A percentile compares a stretch with the other conserved stretches of the same genome.
Conservation (phyloP, 1,140 invertebrate species). For the Forficula auricularia region DNA sequence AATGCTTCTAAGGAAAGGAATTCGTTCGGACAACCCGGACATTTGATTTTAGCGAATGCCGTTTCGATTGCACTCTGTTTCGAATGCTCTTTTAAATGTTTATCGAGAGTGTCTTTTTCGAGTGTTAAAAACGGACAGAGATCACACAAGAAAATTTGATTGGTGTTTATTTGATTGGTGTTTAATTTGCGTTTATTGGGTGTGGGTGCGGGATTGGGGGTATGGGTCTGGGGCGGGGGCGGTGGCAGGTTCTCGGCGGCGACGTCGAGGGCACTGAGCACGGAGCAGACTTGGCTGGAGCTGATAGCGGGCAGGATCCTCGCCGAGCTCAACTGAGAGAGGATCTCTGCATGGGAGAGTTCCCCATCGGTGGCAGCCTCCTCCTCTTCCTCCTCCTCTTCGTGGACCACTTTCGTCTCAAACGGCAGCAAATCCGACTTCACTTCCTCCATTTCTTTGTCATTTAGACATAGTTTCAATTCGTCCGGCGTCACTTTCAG, state of each 20-base stretch:
- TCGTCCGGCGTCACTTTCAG: too few species aligned
- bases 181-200: not conserved
- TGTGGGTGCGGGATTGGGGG: not conserved
- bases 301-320: constrained; percentile 6
- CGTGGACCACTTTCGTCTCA: too few species aligned
- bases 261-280: constrained; percentile 7
- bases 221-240: not conserved
- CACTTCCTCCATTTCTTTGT: too few species aligned
- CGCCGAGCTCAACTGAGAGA: too few species aligned
- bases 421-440: too few species aligned
- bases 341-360: too few species aligned
- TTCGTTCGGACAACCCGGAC: constrained; percentile 28
- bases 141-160: constrained; percentile 22
- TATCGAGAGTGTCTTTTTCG: constrained; percentile 14
- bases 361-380: too few species aligned
- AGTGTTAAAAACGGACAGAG: constrained; percentile 20
- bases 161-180: constrained; percentile 2
- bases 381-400: too few species aligned
- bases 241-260: not conserved
- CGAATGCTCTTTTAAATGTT: constrained; percentile 18
- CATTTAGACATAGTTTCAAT: too few species aligned
- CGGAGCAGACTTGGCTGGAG: constrained; percentile 10
- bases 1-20: constrained; percentile 28
- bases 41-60: constrained; percentile 16
- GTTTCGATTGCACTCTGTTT: constrained; percentile 2